Base-by-base conservation (phyloP, 53 echinoderm and acorn worm genomes). In the Holothuria scabra region DNA sequence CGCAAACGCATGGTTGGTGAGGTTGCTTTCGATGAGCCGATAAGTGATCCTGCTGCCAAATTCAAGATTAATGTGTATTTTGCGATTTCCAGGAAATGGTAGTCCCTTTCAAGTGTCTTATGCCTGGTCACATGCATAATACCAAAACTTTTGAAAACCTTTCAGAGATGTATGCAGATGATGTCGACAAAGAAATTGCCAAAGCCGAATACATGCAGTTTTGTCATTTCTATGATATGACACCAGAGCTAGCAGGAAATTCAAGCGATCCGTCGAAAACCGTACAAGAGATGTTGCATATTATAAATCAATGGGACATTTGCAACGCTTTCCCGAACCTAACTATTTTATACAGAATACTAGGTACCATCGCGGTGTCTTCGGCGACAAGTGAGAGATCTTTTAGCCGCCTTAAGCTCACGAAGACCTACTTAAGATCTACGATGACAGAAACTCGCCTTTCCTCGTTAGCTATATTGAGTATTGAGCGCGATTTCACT, bases 371-470 rank as follows among this genome's bases (percentile, higher is more conserved):
- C n/a, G n/a, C n/a, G n/a, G 78, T 76, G 49, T 76, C 78, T 76
- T 76, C 78, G 55, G 78, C 78, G 19, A 21, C 78, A 46, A 76
- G 78, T 55, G 78, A 76, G 78, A 21, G 78, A 76, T 76, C 78
- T 28, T 74, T 74, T 35, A 74, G 74, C 35, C 74, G 74, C 31
- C 35, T 74, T 21, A 35, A 74, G 21, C 74, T 74, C 35, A 74
- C 74, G 21, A 74, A 74, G 35, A 74, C 74, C 30, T 76, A 76
- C 78, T 49, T 76, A 41, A 11, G 52, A 76, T 76, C 78, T 29
- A 76, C 78, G 49, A 76, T 76, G 78, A 11, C 78, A 28, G 78
- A 76, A 49, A 55, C 41, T 76, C 78, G 78, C 78, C 78, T 76
- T 49, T 46, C 46, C 78, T 76, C 78, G 28, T 76, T 76, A 55